These are phyloP conservation scores for Augiades crinisus DNA, from an alignment of 2,888 invertebrate genomes.

Conservation along the genomic window DNA sequence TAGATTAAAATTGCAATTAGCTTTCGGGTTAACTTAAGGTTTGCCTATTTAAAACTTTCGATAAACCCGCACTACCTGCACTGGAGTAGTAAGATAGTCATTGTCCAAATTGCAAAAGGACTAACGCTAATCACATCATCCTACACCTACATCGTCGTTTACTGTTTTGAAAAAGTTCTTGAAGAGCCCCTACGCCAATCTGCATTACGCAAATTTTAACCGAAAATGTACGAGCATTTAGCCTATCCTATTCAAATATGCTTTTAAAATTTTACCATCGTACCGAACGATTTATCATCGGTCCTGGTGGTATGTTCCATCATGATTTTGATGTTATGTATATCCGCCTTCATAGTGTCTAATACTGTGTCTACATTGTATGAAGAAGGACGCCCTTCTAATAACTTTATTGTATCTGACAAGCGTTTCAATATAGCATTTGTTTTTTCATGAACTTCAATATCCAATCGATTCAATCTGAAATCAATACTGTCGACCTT, in stretches of 20 bases:
- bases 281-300: slow-evolving; percentile 17
- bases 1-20: too few relatives aligned
- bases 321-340: slow-evolving; percentile 49
- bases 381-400: slow-evolving; percentile 38
- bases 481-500: slow-evolving; percentile 73
- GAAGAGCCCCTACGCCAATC: too few relatives aligned
- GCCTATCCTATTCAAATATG: not conserved
- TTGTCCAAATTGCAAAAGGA: too few relatives aligned
- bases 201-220: too few relatives aligned
- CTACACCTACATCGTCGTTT: too few relatives aligned
- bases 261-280: slow-evolving; percentile 1
- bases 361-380: slow-evolving; percentile 48
- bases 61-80: too few relatives aligned
- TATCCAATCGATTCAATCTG: slow-evolving; percentile 64
- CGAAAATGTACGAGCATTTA: too few relatives aligned
- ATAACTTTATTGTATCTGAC: slow-evolving; percentile 45
- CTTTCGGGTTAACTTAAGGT: too few relatives aligned
- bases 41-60: too few relatives aligned
- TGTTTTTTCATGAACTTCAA: slow-evolving; percentile 70
- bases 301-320: slow-evolving; percentile 41
- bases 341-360: slow-evolving; percentile 46
- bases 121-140: too few relatives aligned
- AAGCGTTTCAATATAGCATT: slow-evolving; percentile 60
- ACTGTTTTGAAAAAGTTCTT: too few relatives aligned
- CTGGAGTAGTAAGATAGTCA: too few relatives aligned